Base-by-base conservation (phyloP, 1,140 invertebrate species). In the Drosophila pseudoobscura region DNA sequence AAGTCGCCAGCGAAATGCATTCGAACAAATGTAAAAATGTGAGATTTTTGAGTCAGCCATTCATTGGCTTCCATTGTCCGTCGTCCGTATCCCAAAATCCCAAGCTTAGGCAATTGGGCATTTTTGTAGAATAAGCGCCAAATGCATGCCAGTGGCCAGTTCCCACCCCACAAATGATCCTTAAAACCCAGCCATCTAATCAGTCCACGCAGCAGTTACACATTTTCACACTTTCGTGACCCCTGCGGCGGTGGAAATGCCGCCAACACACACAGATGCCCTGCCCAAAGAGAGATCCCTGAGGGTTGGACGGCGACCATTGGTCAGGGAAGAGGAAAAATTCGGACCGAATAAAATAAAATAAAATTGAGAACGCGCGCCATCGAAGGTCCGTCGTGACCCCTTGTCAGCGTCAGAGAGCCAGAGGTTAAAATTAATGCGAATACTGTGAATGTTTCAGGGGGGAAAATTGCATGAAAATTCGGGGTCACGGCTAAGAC, bases 201-300 rank as follows among this genome's bases (percentile, higher is more conserved):
- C 80, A 85, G 74, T 62, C 58, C 56, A 58, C 46, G 54, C 49
- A 54, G 69, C 74, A 74, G 51, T 66, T 51, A 73, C 58, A 59
- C 58, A 82, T 88, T 87, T 87, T 87, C 83, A 87, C 82, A 87
- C 82, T 87, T 87, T 87, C 83, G 69, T 88, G 82, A 87, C 83
- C 82, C 82, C 82, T 87, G 82, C 75, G 83, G 82, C 57, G 83
- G 53, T 65, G 54, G 60, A 64, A 44, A 47, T 54, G 54, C 60
- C 60, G 74, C 63, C 70, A 68, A 74, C 63, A 62, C 70, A 72
- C 29, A 39, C 39, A n/a, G 41, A 39, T 20, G 24, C 49, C 24
- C 24, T 8, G 29, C 7, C 29, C 29, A 8, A 31, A 31, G 29
- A 31, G 29, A 7, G 56, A 41, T 52, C 63, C 11, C 11, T 39